phyloP scores from a whole-genome alignment of 1,140 invertebrate species.

The Octopus sinensis region DNA sequence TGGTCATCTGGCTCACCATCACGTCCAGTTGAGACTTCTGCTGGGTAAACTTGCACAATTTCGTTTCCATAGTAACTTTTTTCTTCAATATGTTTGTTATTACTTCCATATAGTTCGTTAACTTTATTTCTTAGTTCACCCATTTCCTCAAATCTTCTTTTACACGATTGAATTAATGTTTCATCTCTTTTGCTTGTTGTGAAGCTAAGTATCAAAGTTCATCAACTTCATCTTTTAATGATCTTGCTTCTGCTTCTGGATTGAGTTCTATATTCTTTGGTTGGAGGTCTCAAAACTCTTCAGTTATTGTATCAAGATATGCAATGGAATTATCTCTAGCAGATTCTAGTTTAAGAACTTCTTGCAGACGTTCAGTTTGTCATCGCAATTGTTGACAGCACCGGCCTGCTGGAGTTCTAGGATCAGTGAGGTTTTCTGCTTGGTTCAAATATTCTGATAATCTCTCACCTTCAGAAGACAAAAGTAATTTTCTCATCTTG shows the following conservation, averaged over 20 bases:
- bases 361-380: too few species aligned
- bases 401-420: too few species aligned
- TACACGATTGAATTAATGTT: slow-evolving; percentile 81
- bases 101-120: slow-evolving; percentile 86
- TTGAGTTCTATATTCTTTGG: slow-evolving; percentile 77
- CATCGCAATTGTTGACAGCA: too few species aligned
- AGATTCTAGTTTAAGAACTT: slow-evolving; percentile 34
- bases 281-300: slow-evolving; percentile 75
- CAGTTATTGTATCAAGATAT: slow-evolving; percentile 75
- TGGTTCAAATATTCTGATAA: too few species aligned
- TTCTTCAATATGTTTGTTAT: slow-evolving; percentile 82
- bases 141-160: slow-evolving; percentile 88
- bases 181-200: slow-evolving; percentile 70
- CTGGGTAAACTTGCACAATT: slow-evolving; percentile 60
- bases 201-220: slow-evolving; percentile 81
- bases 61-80: slow-evolving; percentile 87
- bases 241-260: slow-evolving; percentile 59
- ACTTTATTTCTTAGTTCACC: slow-evolving; percentile 83
- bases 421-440: too few species aligned
- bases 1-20: slow-evolving; percentile 84
- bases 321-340: slow-evolving; percentile 81
- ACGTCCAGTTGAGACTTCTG: slow-evolving; percentile 72
- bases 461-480: too few species aligned
- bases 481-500: too few species aligned
- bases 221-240: slow-evolving; percentile 81